Conservation (phyloP, 2,113 vertebrate species). For the Nematolebias whitei region DNA sequence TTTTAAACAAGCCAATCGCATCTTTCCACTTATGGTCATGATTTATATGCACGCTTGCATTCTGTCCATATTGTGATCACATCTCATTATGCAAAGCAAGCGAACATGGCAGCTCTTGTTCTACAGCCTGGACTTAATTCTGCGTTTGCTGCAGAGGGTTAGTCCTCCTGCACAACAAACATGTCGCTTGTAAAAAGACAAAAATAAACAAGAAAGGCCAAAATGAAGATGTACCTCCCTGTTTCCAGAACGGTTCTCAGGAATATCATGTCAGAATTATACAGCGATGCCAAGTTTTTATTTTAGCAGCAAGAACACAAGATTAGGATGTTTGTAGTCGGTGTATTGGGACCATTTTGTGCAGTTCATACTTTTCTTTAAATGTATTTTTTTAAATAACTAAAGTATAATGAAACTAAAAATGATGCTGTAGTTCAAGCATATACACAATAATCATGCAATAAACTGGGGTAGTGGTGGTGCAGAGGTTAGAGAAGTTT, state of each 20-base stretch:
- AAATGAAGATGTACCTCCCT: constrained; percentile 1
- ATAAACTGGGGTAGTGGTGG: too few relatives aligned
- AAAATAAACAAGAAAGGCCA: constrained; percentile 24
- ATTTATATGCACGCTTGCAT: constrained; percentile 64
- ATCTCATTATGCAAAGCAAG: constrained; percentile 67
- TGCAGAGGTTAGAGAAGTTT: too few relatives aligned
- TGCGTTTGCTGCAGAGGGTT: constrained; percentile 14
- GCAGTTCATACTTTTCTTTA: too few relatives aligned
- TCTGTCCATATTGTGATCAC: constrained; percentile 63
- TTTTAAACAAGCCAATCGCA: constrained; percentile 47
- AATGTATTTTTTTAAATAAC: too few relatives aligned
- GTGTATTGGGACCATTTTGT: too few relatives aligned
- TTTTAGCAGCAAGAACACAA: too few relatives aligned
- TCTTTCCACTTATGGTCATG: constrained; percentile 23
- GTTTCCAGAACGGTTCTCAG: background rate
- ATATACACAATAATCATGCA: too few relatives aligned
- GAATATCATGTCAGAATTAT: constrained; percentile 5
- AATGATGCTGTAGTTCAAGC: too few relatives aligned
- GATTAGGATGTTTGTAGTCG: too few relatives aligned
- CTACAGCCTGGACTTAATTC: constrained; percentile 30
- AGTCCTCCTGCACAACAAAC: constrained; percentile 29
- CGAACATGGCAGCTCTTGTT: constrained; percentile 55
- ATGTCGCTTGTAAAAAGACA: constrained; percentile 18
- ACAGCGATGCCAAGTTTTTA: background rate
- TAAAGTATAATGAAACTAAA: too few relatives aligned